These are phyloP conservation scores for Craterocephalus amniculus DNA, from an alignment of 2,797 vertebrate genomes.

Conservation along the genomic window DNA sequence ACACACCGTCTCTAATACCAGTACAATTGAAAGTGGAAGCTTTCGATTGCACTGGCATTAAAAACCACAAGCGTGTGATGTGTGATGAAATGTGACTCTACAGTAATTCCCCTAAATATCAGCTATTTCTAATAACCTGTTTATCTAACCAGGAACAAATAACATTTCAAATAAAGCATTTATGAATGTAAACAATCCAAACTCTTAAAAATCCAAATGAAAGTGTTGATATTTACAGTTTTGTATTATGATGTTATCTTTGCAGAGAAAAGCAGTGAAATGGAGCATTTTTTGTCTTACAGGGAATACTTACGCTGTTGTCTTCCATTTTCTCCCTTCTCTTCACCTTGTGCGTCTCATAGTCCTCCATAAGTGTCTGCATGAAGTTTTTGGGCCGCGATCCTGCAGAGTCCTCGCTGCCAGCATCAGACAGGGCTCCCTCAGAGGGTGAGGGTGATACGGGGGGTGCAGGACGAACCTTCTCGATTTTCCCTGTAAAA, in stretches of 20 bases:
- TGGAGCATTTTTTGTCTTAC: not conserved
- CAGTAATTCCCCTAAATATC: not conserved
- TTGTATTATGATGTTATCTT: not conserved
- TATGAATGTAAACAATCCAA: not conserved
- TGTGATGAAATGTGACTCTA: conserved; percentile 1
- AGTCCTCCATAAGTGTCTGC: conserved; percentile 99
- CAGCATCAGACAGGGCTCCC: conserved; percentile 85
- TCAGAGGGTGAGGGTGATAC: conserved; percentile 88
- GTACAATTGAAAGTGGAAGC: too few species aligned
- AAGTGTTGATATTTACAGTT: not conserved
- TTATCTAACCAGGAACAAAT: not conserved
- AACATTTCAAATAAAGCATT: not conserved
- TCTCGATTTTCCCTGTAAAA: conserved; percentile 95
- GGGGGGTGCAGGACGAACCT: conserved; percentile 87
- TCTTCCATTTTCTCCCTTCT: conserved; percentile 93
- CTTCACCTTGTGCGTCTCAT: conserved; percentile 95
- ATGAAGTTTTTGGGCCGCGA: conserved; percentile 94
- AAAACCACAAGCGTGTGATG: not conserved
- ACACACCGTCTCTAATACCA: too few species aligned
- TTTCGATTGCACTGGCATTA: conserved; percentile 6
- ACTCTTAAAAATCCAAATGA: not conserved
- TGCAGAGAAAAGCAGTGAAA: not conserved
- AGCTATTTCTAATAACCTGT: not conserved
- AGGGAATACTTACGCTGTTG: conserved; percentile 89
- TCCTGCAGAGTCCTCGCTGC: conserved; percentile 89